Conservation (phyloP, 2,113 vertebrate genomes). For the Perognathus longimembris region DNA sequence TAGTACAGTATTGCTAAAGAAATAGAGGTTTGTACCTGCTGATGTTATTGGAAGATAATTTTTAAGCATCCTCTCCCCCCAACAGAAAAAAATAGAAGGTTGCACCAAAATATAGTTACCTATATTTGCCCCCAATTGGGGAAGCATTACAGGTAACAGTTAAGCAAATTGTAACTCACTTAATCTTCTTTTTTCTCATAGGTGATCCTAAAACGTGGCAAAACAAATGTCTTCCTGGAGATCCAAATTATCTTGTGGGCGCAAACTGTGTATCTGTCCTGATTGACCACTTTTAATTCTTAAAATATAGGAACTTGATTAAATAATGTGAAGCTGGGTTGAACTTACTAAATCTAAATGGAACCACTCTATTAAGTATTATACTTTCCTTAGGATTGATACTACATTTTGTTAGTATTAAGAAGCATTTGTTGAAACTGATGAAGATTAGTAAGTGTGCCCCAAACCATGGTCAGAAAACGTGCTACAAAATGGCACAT, state of each 20-base stretch:
- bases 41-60: no score
- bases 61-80: no score
- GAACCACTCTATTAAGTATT: conserved; percentile 90
- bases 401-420: conserved; percentile 82
- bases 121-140: neutral
- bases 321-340: conserved; percentile 90
- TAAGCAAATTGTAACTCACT: conserved; percentile 67
- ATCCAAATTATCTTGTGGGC: conserved; percentile 99
- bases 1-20: neutral
- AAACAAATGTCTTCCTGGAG: conserved; percentile 99
- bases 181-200: conserved; percentile 87
- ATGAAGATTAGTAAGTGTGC: conserved; percentile 89
- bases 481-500: conserved; percentile 86
- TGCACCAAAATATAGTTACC: neutral
- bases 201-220: conserved; percentile 99
- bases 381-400: conserved; percentile 85
- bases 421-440: conserved; percentile 85
- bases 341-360: conserved; percentile 84
- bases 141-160: neutral
- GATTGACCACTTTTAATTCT: conserved; percentile 98
- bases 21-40: neutral
- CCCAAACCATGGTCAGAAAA: conserved; percentile 89
- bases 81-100: neutral
- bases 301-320: conserved; percentile 92
- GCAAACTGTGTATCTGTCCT: conserved; percentile 99